Percentiles rank a stretch among this genome's conserved stretches.
These are phyloP conservation scores for Cecidostiba fungosa DNA, from an alignment of 2,888 invertebrate species.

Conservation along the genomic window DNA sequence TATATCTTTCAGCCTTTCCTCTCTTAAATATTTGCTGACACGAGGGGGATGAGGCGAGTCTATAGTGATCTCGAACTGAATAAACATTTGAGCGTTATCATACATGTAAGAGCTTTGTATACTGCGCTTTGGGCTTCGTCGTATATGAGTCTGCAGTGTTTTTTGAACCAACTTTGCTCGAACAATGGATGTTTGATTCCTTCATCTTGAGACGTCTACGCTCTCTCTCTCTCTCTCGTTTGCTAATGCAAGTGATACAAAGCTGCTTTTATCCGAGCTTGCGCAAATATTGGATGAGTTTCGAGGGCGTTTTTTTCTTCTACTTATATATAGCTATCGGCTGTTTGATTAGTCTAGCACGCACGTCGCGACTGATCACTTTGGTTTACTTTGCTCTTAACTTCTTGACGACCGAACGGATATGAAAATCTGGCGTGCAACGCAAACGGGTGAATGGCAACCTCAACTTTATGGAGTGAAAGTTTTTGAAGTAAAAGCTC, in stretches of 20 bases:
- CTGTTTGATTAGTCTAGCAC: neutral
- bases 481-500: too few relatives aligned
- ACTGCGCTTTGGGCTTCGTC: conserved; percentile 15
- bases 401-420: neutral
- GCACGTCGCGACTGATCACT: neutral
- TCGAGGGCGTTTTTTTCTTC: neutral
- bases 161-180: neutral
- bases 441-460: neutral
- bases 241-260: neutral
- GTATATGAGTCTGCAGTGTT: too few relatives aligned
- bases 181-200: conserved; percentile 30
- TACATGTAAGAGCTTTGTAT: neutral
- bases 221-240: too few relatives aligned
- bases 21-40: conserved; percentile 14
- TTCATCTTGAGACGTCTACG: conserved; percentile 12
- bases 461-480: too few relatives aligned
- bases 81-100: conserved; percentile 12
- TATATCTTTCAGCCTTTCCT: neutral
- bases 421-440: neutral
- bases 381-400: neutral
- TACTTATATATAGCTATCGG: neutral
- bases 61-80: neutral
- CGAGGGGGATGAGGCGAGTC: neutral
- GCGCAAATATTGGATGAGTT: neutral
- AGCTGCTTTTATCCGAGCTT: neutral